These are phyloP conservation scores for Danio tinwini DNA, from an alignment of 2,797 vertebrate genomes.

Conservation along the genomic window DNA sequence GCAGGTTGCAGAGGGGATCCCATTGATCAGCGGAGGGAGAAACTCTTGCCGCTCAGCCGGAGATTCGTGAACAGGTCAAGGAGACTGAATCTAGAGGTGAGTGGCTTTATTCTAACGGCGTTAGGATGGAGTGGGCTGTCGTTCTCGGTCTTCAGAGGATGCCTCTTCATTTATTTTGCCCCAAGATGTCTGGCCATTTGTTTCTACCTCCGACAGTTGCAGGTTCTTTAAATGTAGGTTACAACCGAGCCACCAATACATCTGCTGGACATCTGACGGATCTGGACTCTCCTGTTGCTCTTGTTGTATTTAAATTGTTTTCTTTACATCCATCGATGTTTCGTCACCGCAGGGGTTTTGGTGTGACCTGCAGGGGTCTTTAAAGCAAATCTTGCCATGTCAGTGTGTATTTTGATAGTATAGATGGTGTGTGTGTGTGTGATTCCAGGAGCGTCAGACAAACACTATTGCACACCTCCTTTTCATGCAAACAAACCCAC, in stretches of 20 bases:
- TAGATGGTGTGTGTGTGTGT: slow-evolving; percentile 24
- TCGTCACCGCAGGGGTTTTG: neutral
- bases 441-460: slow-evolving; percentile 34
- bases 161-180: slow-evolving; percentile 48
- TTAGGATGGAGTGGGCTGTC: slow-evolving; percentile 51
- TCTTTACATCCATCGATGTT: neutral
- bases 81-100: slow-evolving; percentile 58
- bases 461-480: slow-evolving; percentile 46
- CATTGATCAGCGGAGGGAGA: slow-evolving; percentile 56
- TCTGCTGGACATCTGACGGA: slow-evolving; percentile 17
- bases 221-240: slow-evolving; percentile 27
- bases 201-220: slow-evolving; percentile 36
- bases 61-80: slow-evolving; percentile 66
- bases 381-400: slow-evolving; percentile 11
- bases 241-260: neutral
- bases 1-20: slow-evolving; percentile 53
- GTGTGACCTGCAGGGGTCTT: slow-evolving; percentile 24
- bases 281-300: neutral
- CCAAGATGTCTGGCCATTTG: slow-evolving; percentile 27
- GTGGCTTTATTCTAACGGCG: slow-evolving; percentile 41
- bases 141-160: slow-evolving; percentile 12
- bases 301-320: slow-evolving; percentile 1
- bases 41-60: slow-evolving; percentile 59
- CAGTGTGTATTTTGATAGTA: slow-evolving; percentile 16
- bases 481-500: slow-evolving; percentile 64